Evolutionary conservation across 1,140 invertebrate genomes (phyloP).

Genomic region (Ericerus pela): DNA sequence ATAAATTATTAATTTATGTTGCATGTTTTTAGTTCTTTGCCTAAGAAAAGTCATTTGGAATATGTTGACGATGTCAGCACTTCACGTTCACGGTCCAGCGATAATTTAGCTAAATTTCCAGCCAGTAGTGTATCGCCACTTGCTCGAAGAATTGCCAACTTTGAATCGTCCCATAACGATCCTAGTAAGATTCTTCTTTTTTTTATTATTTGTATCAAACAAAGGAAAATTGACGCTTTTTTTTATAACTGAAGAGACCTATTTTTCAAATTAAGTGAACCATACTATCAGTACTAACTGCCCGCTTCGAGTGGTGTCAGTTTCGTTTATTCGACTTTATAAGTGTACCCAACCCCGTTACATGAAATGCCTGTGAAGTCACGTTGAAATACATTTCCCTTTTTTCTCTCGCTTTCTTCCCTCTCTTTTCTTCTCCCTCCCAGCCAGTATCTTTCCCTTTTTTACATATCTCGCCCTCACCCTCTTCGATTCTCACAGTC

Average conservation of each 20-base stretch:
- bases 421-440: too few species aligned
- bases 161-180: not conserved
- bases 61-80: not conserved
- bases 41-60: not conserved
- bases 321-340: not conserved
- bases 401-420: too few species aligned
- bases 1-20: too few species aligned
- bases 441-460: too few species aligned
- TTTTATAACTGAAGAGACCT: not conserved
- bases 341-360: too few species aligned
- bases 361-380: too few species aligned
- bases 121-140: not conserved
- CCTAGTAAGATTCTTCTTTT: too few species aligned
- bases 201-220: too few species aligned
- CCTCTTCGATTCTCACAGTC: too few species aligned
- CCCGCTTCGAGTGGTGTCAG: not conserved
- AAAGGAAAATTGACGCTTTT: too few species aligned
- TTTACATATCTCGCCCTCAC: too few species aligned
- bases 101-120: not conserved
- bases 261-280: not conserved
- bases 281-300: not conserved
- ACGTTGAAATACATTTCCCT: too few species aligned
- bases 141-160: not conserved
- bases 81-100: not conserved
- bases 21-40: conserved; percentile 2